Evolutionary conservation across 2,113 vertebrate genomes (phyloP).

Genomic region (Macquaria australasica): DNA sequence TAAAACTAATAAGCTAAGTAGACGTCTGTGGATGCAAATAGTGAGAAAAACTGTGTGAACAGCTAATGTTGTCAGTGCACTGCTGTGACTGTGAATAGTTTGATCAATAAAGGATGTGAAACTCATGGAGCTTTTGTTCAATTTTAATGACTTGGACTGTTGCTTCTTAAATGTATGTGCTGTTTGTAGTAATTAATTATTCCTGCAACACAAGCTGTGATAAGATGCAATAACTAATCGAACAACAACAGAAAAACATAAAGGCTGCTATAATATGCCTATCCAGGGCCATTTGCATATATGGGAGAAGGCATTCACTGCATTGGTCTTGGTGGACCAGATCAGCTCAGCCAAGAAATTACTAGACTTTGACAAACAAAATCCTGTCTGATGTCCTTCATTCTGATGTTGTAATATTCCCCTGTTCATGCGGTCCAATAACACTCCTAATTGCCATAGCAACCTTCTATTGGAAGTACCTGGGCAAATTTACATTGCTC

Average conservation of each 20-base stretch:
- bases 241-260: background rate
- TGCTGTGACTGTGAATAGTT: background rate
- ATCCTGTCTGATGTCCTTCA: background rate
- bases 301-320: background rate
- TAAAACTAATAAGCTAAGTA: background rate
- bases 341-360: too few species aligned
- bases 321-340: background rate
- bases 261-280: background rate
- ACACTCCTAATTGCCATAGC: background rate
- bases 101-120: conserved; percentile 2
- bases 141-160: conserved; percentile 6
- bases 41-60: background rate
- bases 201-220: background rate
- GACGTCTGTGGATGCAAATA: background rate
- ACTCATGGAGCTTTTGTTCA: background rate
- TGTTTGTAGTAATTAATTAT: background rate
- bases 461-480: background rate
- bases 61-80: background rate
- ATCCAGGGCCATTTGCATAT: background rate
- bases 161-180: conserved; percentile 10
- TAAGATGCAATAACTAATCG: background rate
- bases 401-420: background rate
- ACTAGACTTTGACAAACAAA: background rate
- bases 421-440: background rate
- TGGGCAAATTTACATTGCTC: background rate